These are phyloP conservation scores for Netelia virgata DNA, from an alignment of 2,888 invertebrate species.

Conservation along the genomic window DNA sequence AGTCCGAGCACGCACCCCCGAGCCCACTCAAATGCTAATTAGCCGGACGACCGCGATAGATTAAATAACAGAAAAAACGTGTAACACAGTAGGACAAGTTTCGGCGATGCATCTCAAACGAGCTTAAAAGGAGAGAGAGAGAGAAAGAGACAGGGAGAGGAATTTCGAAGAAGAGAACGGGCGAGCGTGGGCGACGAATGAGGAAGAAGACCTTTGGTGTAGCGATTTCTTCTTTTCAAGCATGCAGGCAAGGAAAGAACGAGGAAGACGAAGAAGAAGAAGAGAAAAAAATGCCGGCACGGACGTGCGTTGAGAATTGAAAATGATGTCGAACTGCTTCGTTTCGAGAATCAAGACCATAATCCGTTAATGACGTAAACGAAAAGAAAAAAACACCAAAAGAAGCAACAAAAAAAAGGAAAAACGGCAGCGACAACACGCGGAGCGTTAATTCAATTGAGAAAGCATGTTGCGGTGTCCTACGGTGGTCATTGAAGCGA, in stretches of 20 bases:
- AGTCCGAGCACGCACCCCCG: slow-evolving; percentile 56
- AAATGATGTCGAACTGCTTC: slow-evolving; percentile 18
- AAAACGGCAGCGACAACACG: slow-evolving; percentile 41
- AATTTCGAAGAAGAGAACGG: slow-evolving; percentile 22
- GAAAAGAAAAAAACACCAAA: slow-evolving; percentile 10
- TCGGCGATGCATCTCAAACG: slow-evolving; percentile 32
- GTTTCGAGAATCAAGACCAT: slow-evolving; percentile 1
- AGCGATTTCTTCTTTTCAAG: slow-evolving; percentile 14
- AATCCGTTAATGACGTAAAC: slow-evolving; percentile 1
- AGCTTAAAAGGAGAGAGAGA: background rate
- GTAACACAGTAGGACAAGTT: slow-evolving; percentile 56
- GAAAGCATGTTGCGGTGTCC: slow-evolving; percentile 56
- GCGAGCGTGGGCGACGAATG: slow-evolving; percentile 49
- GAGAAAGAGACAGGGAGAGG: slow-evolving; percentile 6
- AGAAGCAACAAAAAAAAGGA: slow-evolving; percentile 18
- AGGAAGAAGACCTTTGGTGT: slow-evolving; percentile 22
- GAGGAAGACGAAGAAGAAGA: background rate
- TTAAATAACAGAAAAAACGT: slow-evolving; percentile 51
- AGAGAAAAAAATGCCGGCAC: background rate
- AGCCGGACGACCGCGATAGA: slow-evolving; percentile 19
- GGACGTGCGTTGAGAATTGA: slow-evolving; percentile 39
- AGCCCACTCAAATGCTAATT: slow-evolving; percentile 51
- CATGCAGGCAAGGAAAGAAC: background rate
- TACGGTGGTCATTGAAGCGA: slow-evolving; percentile 40
- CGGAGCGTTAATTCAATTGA: slow-evolving; percentile 69